These are phyloP conservation scores for Porites rus DNA, from an alignment of 92 coral and sea anemone species.

Conservation along the genomic window DNA sequence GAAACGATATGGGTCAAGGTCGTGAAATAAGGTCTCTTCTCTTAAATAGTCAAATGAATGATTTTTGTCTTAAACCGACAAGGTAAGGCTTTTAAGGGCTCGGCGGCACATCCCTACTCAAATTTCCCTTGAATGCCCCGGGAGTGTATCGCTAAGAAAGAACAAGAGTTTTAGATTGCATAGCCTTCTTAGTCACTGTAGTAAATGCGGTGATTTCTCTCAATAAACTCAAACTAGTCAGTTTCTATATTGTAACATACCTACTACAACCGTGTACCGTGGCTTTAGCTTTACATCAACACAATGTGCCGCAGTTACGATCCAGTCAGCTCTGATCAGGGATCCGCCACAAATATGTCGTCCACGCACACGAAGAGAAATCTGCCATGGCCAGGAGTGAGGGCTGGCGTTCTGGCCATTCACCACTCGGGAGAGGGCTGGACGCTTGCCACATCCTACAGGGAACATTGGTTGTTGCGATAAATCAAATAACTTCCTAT, in stretches of 20 bases:
- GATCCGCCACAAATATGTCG: constrained; percentile 81
- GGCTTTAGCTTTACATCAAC: constrained; percentile 67
- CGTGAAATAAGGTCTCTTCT: too few species aligned
- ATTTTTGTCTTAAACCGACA: too few species aligned
- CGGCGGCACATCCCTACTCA: too few species aligned
- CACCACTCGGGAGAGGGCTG: constrained; percentile 65
- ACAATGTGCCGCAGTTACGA: constrained; percentile 82
- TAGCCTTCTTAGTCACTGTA: too few species aligned
- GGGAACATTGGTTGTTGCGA: neutral
- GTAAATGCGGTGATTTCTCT: too few species aligned
- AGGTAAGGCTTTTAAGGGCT: too few species aligned
- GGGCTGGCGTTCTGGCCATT: constrained; percentile 70
- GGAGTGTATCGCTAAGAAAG: too few species aligned
- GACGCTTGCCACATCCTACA: constrained; percentile 76
- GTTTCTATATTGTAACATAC: constrained; percentile 12
- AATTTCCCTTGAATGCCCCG: too few species aligned
- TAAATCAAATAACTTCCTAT: neutral
- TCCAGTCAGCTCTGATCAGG: constrained; percentile 71
- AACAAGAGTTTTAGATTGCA: too few species aligned
- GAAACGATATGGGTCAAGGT: too few species aligned
- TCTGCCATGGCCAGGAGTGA: constrained; percentile 86
- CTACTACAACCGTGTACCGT: constrained; percentile 73
- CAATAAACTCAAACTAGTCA: too few species aligned
- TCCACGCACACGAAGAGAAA: constrained; percentile 62
- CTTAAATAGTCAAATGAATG: too few species aligned